Base-by-base conservation (phyloP, 92 coral and sea anemone genomes). In the Heliopora coerulea region DNA sequence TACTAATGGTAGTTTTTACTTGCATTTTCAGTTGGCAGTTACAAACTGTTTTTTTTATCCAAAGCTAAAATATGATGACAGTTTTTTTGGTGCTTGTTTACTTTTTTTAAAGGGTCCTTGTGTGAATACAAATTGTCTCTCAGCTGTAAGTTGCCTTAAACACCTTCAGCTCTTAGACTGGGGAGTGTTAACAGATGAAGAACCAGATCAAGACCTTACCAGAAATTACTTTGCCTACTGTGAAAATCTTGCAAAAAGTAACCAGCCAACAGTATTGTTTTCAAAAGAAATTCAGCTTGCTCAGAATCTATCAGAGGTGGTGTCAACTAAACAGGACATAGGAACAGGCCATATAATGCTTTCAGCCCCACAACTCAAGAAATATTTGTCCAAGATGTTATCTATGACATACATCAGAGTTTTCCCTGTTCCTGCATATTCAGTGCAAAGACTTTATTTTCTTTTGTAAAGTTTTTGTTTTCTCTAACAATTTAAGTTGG, bases 161-260 rank as follows among this genome's bases (percentile, higher is more conserved):
- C 65, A 79, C 24, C 80, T 87, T 60, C 80, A 49, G 30, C 72
- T 81, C 20, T 68, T 87, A 24, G 91, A 87, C 74, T 83, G 87
- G 91, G 91, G 91, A 18, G 87, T 87, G 0, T 40, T 87, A 33
- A 80, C 80, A 1, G 85, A 67, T 9, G 32, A 67, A 42, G 57
- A 67, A 2, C 29, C 12, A 17, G 48, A 25, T 1, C 44, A 67
- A 67, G 74, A 67, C 29, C 33, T 67, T n/a, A 59, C 32, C 13
- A 10, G 28, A 67, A 24, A 49, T 48, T 67, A 67, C 31, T 52
- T 17, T 30, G 44, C 74, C 28, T 67, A 44, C 41, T 67, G 39
- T 40, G 54, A 67, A 67, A 26, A 33, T 20, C 74, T 42, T 5
- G 39, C 39, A 7, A 67, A 67, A 67, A 49, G 48, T 23, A 20